These are phyloP conservation scores for Gasterosteus aculeatus DNA, from an alignment of 2,113 vertebrate genomes.

Conservation along the genomic window DNA sequence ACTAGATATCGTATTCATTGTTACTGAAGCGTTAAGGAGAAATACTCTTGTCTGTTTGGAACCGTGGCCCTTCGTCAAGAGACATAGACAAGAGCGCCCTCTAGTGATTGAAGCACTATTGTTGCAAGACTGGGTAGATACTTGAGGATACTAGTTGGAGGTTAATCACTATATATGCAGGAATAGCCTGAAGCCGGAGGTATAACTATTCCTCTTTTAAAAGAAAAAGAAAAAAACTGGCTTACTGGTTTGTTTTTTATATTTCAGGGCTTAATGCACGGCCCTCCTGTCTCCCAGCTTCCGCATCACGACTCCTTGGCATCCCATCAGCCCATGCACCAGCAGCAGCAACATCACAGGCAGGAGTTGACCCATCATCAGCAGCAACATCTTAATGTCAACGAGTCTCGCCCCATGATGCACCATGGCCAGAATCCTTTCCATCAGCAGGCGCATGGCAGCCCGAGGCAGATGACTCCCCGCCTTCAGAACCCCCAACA, in stretches of 20 bases:
- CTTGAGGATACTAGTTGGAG: conserved; percentile 23
- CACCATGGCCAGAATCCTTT: conserved; percentile 88
- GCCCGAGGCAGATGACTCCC: conserved; percentile 86
- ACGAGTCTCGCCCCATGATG: conserved; percentile 82
- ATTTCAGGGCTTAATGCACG: conserved; percentile 87
- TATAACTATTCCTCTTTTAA: neutral
- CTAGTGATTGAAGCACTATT: conserved; percentile 69
- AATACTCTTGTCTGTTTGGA: conserved; percentile 29
- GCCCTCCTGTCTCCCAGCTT: conserved; percentile 84
- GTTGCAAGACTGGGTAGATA: conserved; percentile 6
- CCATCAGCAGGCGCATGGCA: conserved; percentile 85
- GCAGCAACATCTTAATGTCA: conserved; percentile 72
- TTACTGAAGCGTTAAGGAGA: conserved; percentile 35
- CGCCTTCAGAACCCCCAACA: conserved; percentile 84
- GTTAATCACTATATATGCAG: conserved; percentile 30
- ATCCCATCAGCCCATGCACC: conserved; percentile 80
- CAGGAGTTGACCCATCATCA: conserved; percentile 82
- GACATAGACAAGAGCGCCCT: conserved; percentile 78
- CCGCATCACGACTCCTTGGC: conserved; percentile 79
- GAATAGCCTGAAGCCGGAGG: neutral
- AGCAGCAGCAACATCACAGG: conserved; percentile 84
- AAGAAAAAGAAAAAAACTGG: neutral
- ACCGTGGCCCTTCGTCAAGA: conserved; percentile 24
- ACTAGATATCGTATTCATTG: conserved; percentile 47
- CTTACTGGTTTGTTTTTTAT: conserved; percentile 2